Base-by-base conservation (phyloP, 2,113 vertebrate genomes). In the Serinus canaria region DNA sequence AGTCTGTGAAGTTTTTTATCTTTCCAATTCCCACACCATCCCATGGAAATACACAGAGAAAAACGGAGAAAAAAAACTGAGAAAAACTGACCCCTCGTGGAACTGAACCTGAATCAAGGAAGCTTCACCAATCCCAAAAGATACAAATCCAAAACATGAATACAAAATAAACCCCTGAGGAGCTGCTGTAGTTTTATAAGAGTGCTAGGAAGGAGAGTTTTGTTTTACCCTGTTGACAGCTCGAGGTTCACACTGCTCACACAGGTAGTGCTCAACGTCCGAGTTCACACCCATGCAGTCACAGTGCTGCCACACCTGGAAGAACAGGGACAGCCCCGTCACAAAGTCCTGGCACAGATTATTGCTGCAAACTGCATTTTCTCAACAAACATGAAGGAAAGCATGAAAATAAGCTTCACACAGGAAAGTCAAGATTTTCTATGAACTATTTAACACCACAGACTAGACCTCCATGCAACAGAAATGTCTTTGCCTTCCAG, bases 271-370 rank as follows among this genome's bases (percentile, higher is more conserved):
- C 13, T 99, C 99, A 44, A 99, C 99, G 8, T 99, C 99, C 0
- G 98, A 98, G 83, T 98, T 99, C 85, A 99, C 97, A 2, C 99
- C 98, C 99, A 99, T 99, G 24, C 99, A 99, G 97, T 99, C 99
- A 87, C 98, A 99, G 97, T 99, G 99, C 98, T 99, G 99, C 99
- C 99, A 99, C 19, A 99, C 99, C 99, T 99, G 75, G 1, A 43
- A 35, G 37, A 67, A n/a, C 37, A 92, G 27, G 77, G 1, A 90
- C 25, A 55, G 13, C 41, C n/a, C 35, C 5, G 10, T 93, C 20
- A 82, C 44, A 10, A 74, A 49, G 24, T 15, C 14, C 35, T 8
- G 31, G 2, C 6, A 15, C 2, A 37, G 15, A 4, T 41, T 9
- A 58, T 0, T 74, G 20, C 11, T 62, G 79, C 31, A 67, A 73